phyloP scores from a whole-genome alignment of 2,888 invertebrate genomes.

The Mesoligia furuncula region DNA sequence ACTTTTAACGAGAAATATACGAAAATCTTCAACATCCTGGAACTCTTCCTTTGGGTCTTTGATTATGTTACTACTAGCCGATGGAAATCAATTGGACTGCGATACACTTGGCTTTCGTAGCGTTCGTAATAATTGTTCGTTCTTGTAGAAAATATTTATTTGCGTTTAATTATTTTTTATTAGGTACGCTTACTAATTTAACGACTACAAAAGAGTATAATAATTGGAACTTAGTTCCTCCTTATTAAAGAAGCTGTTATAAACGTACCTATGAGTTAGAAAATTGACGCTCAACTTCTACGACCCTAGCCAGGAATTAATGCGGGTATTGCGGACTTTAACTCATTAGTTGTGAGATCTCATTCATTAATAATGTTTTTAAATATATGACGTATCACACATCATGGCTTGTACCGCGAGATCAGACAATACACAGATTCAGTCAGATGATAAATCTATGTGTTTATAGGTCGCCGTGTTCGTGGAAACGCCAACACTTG shows the following conservation, averaged over 20 bases:
- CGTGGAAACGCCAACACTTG: constrained; percentile 63
- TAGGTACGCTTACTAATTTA: neutral
- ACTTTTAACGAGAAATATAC: constrained; percentile 9
- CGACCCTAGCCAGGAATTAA: neutral
- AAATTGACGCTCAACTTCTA: neutral
- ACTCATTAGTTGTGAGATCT: constrained; percentile 27
- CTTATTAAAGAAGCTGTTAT: neutral
- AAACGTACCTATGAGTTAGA: neutral
- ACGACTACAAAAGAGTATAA: neutral
- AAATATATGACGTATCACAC: constrained; percentile 34
- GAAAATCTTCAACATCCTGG: neutral
- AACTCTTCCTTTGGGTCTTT: too few species aligned
- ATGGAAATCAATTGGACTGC: constrained; percentile 34
- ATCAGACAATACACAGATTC: constrained; percentile 51
- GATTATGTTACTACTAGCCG: neutral
- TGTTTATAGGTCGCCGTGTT: constrained; percentile 63
- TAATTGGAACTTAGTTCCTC: neutral
- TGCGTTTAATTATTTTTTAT: constrained; percentile 5
- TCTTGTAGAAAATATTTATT: constrained; percentile 8
- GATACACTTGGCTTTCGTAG: constrained; percentile 46
- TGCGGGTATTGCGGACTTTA: constrained; percentile 3
- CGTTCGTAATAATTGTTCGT: constrained; percentile 19
- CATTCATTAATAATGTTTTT: constrained; percentile 40
- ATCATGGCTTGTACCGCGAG: constrained; percentile 43
- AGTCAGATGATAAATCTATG: constrained; percentile 59